A percentile compares a stretch with the other conserved stretches of the same genome.
phyloP scores from a whole-genome alignment of 1,140 invertebrate species.

The Aporrectodea caliginosa region DNA sequence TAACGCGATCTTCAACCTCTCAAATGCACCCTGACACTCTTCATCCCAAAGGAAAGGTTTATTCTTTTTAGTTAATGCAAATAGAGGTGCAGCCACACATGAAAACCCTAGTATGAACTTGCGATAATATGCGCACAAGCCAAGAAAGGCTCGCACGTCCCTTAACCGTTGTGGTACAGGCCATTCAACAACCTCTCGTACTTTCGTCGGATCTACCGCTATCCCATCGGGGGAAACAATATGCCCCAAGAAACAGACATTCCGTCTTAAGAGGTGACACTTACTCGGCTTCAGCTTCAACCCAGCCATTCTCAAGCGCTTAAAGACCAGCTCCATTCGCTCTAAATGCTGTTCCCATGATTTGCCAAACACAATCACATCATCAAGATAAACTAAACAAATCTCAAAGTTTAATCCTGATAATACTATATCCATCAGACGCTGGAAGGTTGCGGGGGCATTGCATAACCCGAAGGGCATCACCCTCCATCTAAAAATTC shows the following conservation, averaged over 20 bases:
- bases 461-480: no score
- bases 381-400: no score
- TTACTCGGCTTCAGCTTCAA: slow-evolving; percentile 57
- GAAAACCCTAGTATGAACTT: slow-evolving; percentile 32
- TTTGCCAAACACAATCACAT: slow-evolving; percentile 23
- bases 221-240: slow-evolving; percentile 30
- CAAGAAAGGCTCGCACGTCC: slow-evolving; percentile 33
- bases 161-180: slow-evolving; percentile 15
- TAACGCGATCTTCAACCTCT: slow-evolving; percentile 33
- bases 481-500: slow-evolving; percentile 12
- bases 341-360: slow-evolving; percentile 52
- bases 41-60: slow-evolving; percentile 34
- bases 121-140: slow-evolving; percentile 30
- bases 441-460: slow-evolving; percentile 6
- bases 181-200: slow-evolving; percentile 15
- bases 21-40: no score
- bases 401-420: neutral
- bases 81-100: slow-evolving; percentile 20
- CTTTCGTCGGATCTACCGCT: slow-evolving; percentile 18
- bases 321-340: slow-evolving; percentile 46
- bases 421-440: slow-evolving; percentile 14
- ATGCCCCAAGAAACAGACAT: slow-evolving; percentile 53
- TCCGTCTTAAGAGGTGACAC: slow-evolving; percentile 37
- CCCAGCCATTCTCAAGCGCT: slow-evolving; percentile 44
- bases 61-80: slow-evolving; percentile 34